These are phyloP conservation scores for Malthinus flaveolus DNA, from an alignment of 2,888 invertebrate genomes.

Conservation along the genomic window DNA sequence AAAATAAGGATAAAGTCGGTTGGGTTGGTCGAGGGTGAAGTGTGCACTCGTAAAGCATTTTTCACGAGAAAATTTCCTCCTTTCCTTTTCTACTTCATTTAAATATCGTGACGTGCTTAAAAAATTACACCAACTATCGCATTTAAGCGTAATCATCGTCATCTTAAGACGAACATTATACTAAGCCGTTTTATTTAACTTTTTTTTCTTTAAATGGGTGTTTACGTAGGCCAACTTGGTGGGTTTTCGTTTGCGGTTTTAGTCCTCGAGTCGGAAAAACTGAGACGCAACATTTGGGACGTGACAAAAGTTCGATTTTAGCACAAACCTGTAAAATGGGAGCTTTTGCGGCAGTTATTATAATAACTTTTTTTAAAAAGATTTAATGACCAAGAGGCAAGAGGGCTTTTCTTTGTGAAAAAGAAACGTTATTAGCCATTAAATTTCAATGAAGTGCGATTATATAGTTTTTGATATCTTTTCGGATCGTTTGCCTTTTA, in stretches of 20 bases:
- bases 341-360: constrained; percentile 7
- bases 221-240: neutral
- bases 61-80: too few relatives aligned
- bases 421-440: constrained; percentile 5
- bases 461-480: constrained; percentile 2
- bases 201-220: neutral
- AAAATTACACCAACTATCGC: neutral
- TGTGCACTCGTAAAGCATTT: too few relatives aligned
- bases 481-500: neutral
- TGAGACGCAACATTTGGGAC: neutral
- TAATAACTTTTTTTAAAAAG: constrained; percentile 3
- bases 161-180: constrained; percentile 1
- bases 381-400: constrained; percentile 6
- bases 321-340: neutral
- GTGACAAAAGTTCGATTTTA: neutral
- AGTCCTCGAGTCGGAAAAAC: neutral
- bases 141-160: constrained; percentile 2
- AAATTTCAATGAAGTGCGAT: constrained; percentile 3
- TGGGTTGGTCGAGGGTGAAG: too few relatives aligned
- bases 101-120: neutral
- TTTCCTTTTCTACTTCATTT: too few relatives aligned
- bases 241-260: neutral
- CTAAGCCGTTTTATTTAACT: neutral
- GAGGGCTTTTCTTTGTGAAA: neutral
- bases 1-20: too few relatives aligned